phyloP scores from a whole-genome alignment of 2,113 vertebrate species.

The Circaetus cinerascens region DNA sequence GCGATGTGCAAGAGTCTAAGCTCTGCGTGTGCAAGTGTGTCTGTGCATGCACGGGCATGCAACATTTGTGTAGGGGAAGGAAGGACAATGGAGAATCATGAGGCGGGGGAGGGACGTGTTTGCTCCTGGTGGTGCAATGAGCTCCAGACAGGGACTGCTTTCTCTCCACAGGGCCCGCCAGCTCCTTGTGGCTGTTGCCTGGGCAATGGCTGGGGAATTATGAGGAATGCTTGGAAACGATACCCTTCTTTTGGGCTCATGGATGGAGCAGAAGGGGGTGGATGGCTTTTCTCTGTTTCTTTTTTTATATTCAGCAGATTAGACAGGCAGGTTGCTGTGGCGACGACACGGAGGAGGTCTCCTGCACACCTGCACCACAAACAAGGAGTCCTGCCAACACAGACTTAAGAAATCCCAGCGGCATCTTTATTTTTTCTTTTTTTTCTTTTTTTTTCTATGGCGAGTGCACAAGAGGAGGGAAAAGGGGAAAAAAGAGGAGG shows the following conservation, averaged over 20 bases:
- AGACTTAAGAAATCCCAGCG: slow-evolving; percentile 47
- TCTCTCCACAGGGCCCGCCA: slow-evolving; percentile 52
- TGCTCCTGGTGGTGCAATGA: slow-evolving; percentile 15
- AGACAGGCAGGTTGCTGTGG: slow-evolving; percentile 81
- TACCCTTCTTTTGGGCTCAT: slow-evolving; percentile 73
- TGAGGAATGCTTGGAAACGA: slow-evolving; percentile 75
- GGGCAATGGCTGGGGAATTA: slow-evolving; percentile 77
- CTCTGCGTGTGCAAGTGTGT: background rate
- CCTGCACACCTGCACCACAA: slow-evolving; percentile 77
- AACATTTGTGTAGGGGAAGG: background rate
- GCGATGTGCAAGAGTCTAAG: background rate
- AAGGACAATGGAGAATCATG: background rate
- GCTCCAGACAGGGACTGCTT: slow-evolving; percentile 63
- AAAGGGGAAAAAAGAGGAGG: background rate
- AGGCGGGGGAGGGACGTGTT: background rate
- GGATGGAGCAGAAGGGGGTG: slow-evolving; percentile 77
- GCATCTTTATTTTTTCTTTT: background rate
- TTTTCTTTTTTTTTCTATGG: background rate
- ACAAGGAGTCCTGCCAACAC: slow-evolving; percentile 43
- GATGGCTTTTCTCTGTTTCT: slow-evolving; percentile 76
- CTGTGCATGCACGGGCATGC: background rate
- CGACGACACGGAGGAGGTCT: slow-evolving; percentile 71
- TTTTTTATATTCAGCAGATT: slow-evolving; percentile 80
- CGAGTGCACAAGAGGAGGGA: background rate
- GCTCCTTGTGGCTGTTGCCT: slow-evolving; percentile 77